Evolutionary conservation across 1,140 invertebrate genomes (phyloP), one percentile per base, ranked within the genome.

Genomic region (Dendroctonus ponderosae): DNA sequence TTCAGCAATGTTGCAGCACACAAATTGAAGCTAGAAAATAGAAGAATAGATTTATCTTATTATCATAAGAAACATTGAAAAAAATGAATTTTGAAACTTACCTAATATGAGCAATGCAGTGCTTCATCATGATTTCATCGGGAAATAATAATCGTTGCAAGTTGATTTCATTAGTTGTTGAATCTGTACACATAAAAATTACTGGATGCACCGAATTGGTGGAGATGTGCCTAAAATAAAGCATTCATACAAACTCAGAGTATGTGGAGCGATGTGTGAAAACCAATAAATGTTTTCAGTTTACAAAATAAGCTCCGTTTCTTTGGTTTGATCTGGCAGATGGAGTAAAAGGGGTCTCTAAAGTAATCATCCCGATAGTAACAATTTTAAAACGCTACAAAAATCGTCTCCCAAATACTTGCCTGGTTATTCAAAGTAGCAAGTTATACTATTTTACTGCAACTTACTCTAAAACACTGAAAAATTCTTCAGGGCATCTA

Each of bases 131-230:
- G 7, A 88, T 71, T 70, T 80, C 79, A 62, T 82, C 77, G 58
- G 86, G 80, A 77, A 91, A 91, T 15, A 91, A 75, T 66, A 82
- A 85, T 56, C 83, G 82, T 57, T 82, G 75, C 26, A 85, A 82
- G 73, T 86, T 86, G 37, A 87, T 78, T 43, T 78, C 81, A 41
- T 84, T 85, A 52, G 80, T 83, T 71, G 83, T 83, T 38, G 81
- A 79, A 72, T 91, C 89, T 15, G 88, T 86, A 72, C 84, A 86
- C 65, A 91, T 83, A 72, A 91, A 90, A 7, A 91, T 81, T 58
- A 91, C 76, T 11, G 89, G 87, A 52, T 85, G 85, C 74, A 26
- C 26, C 26, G 26, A 26, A 26, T 26, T 26, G 26, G 26, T 2
- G 3, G 26, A 26, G 1, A 26, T 26, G 26, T 26, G 26, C 26